These are phyloP conservation scores for Drosophila orosa DNA, from an alignment of 1,140 invertebrate species.

Conservation along the genomic window DNA sequence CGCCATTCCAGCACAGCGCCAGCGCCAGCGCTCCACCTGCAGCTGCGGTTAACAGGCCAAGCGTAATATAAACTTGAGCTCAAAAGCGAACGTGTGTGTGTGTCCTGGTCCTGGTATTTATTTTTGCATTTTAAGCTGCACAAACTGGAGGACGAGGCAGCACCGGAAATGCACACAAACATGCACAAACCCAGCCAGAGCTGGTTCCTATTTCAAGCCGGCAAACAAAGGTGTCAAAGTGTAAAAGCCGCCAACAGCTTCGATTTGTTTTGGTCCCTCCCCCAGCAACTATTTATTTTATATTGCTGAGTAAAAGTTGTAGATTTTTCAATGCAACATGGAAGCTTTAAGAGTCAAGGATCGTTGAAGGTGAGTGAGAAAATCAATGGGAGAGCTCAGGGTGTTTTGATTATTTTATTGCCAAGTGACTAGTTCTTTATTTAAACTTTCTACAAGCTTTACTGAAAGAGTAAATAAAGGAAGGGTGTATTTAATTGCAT, in stretches of 20 bases:
- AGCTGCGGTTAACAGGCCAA: constrained; percentile 80
- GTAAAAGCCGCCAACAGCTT: constrained; percentile 69
- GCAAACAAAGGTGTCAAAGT: constrained; percentile 73
- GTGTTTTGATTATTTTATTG: not conserved
- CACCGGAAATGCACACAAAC: constrained; percentile 70
- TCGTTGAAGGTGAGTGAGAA: not conserved
- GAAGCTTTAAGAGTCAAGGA: constrained; percentile 2
- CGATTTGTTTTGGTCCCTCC: constrained; percentile 56
- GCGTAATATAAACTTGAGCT: constrained; percentile 82
- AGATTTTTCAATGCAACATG: not conserved
- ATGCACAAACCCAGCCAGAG: constrained; percentile 4
- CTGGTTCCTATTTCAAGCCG: constrained; percentile 57
- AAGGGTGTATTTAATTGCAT: not conserved
- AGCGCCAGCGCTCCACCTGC: constrained; percentile 19
- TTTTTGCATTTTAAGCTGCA: constrained; percentile 78
- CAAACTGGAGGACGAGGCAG: constrained; percentile 61
- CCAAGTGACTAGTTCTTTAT: not conserved
- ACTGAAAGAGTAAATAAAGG: not conserved
- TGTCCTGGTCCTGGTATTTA: constrained; percentile 61
- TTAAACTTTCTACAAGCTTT: not conserved
- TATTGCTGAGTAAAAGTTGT: not conserved
- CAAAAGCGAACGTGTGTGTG: constrained; percentile 44
- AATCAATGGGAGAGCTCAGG: not conserved
- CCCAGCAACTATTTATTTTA: constrained; percentile 21
- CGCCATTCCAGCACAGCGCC: constrained; percentile 31